Base-by-base conservation (phyloP, 2,888 invertebrate genomes). In the Meiosimyza decipiens region DNA sequence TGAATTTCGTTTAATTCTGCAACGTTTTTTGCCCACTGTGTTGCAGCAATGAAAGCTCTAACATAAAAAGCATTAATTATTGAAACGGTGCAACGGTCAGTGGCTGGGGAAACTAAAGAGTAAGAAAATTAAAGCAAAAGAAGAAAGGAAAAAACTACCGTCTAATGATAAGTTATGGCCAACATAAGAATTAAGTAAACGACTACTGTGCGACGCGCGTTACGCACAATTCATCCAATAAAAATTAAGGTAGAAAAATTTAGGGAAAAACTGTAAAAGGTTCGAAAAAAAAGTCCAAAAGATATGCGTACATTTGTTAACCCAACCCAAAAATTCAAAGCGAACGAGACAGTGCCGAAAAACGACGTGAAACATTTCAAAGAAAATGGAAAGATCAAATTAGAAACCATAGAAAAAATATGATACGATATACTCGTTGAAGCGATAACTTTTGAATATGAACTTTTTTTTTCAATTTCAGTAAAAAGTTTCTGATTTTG, bases 171-270 rank as follows among this genome's bases (percentile, higher is more conserved):
- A 68, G 68, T 59, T 57, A 68, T 59, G 68, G n/a, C n/a, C 28
- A 22, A 47, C 68, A 59, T 68, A 50, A 68, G 68, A 59, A 68
- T 49, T 59, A 18, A 68, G 59, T 33, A 28, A 69, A 51, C 52
- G 69, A 51, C 60, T 69, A 52, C 69, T 50, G 68, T 57, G 68
- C 68, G 68, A 18, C 68, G 57, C 40, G 40, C 57, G 49, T 57
- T 59, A 49, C 49, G 57, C 49, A 16, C 18, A 49, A 22, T 22
- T 52, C 49, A 22, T 18, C 28, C 51, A 18, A 22, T 57, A 28
- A 57, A 28, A 22, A 12, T 12, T 18, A 16, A 16, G 5, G 22
- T 18, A 57, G n/a, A 57, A 22, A 57, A 18, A 22, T 18, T 22
- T 57, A 4, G 28, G 28, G 28, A 22, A 57, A 57, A 57, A 18